Base-by-base conservation (phyloP, 2,797 vertebrate species). In the Enteromius trimaculatus region DNA sequence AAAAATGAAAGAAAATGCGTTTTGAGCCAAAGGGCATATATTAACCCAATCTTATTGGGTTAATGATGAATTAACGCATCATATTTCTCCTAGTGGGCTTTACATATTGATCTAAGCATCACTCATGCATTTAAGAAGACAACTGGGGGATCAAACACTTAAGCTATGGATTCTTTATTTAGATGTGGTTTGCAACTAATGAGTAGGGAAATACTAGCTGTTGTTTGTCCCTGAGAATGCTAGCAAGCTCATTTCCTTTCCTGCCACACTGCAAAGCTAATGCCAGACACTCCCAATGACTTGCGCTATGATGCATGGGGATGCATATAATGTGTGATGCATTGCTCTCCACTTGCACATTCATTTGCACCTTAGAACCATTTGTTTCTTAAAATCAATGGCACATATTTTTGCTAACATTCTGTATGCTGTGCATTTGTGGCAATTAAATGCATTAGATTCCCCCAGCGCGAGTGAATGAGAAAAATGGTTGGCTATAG, bases 21-120 rank as follows among this genome's bases (percentile, higher is more conserved):
- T 77, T 86, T 60, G 72, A 88, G 77, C 74, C 77, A 82, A 81
- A 82, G 68, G 85, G 82, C 51, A 53, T 42, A 47, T 65, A 82
- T 76, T 74, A 86, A 83, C 74, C 81, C 87, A 64, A 74, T 79
- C 86, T 87, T 87, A 80, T 55, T 77, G 86, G 87, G 84, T 84
- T 90, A 85, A 89, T 88, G 87, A 90, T 90, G 88, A 88, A 90
- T 91, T 89, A 89, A 86, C 79, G 89, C 78, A 83, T 89, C 77
- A 79, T 83, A 71, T 90, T 90, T 89, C 87, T 89, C 80, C 87
- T 82, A 66, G 86, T 87, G 84, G 88, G 80, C 71, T 37, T 88
- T 87, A 76, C 80, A 85, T 82, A 92, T 92, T 86, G 90, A 91
- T 92, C 88, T 44, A 79, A 88, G 87, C 62, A 82, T 71, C 86